Conservation (phyloP, 1,140 invertebrate species). For the Aphelenchoides besseyi region DNA sequence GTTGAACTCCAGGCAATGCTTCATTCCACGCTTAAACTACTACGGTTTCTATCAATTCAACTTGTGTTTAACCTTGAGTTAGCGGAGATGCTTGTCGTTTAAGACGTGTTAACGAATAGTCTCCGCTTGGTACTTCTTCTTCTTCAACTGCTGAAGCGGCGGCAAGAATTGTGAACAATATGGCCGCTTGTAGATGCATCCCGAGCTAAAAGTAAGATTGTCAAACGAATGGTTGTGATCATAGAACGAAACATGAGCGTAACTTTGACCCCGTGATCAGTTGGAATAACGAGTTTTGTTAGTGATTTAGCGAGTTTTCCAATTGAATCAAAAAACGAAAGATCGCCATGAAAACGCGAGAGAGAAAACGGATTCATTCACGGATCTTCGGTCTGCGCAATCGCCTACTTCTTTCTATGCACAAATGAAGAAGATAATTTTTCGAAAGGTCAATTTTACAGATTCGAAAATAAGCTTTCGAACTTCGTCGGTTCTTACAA, state of each 20-base stretch:
- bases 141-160: neutral
- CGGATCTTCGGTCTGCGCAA: constrained; percentile 4
- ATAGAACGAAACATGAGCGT: too few species aligned
- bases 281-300: neutral
- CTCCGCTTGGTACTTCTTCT: constrained; percentile 17
- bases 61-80: constrained; percentile 11
- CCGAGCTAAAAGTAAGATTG: neutral
- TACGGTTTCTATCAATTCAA: constrained; percentile 14
- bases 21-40: constrained; percentile 56
- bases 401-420: too few species aligned
- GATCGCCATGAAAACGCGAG: neutral
- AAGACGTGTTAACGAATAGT: constrained; percentile 24
- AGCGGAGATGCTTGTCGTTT: constrained; percentile 49
- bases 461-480: too few species aligned
- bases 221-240: neutral
- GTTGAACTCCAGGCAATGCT: constrained; percentile 58
- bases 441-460: too few species aligned
- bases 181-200: neutral
- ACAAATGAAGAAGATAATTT: too few species aligned
- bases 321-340: neutral
- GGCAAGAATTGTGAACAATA: neutral
- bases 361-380: neutral
- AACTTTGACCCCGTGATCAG: neutral
- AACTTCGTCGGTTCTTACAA: too few species aligned
- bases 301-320: neutral